Base-by-base conservation (phyloP, 1,140 invertebrate species). In the Camponotus floridanus region DNA sequence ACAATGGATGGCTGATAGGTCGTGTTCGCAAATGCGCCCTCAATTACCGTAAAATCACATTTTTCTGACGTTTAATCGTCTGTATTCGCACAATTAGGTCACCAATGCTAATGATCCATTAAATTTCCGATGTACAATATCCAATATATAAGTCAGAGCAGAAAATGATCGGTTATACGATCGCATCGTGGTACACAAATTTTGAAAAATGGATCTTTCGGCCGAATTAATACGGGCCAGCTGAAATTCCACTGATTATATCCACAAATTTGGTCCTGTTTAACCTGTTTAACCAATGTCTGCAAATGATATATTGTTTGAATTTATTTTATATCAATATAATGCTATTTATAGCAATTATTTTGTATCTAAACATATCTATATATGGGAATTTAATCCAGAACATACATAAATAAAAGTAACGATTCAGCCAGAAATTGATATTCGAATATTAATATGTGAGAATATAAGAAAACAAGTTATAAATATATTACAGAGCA, bases 51-150 rank as follows among this genome's bases (percentile, higher is more conserved):
- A 64, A 91, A 90, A 91, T 91, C 73, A 85, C 59, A 61, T 88
- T 91, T 88, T 91, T 88, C 62, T 65, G 11, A 7, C 80, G 78
- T 51, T 90, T 62, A 88, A 78, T 85, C 87, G 78, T 57, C n/a
- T 57, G 61, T 64, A 81, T 84, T 65, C 67, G 65, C 79, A 51
- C 83, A 91, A 91, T 90, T 78, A 87, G 86, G 76, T 90, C 86
- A 76, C 55, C 31, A 31, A 76, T 87, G 73, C 45, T 86, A 81
- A 87, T 90, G 81, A 90, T 83, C 88, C 88, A 86, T 90, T 87
- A 87, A 88, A 90, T 88, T 87, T 88, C 64, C 89, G 79, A 86
- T 91, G 86, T 85, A 91, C 87, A 86, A 91, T 90, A 48, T 83
- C 68, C 42, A 64, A 76, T 74, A 57, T 81, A 85, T 61, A 74